phyloP scores from a whole-genome alignment of 2,113 vertebrate genomes.

The Strix uralensis region DNA sequence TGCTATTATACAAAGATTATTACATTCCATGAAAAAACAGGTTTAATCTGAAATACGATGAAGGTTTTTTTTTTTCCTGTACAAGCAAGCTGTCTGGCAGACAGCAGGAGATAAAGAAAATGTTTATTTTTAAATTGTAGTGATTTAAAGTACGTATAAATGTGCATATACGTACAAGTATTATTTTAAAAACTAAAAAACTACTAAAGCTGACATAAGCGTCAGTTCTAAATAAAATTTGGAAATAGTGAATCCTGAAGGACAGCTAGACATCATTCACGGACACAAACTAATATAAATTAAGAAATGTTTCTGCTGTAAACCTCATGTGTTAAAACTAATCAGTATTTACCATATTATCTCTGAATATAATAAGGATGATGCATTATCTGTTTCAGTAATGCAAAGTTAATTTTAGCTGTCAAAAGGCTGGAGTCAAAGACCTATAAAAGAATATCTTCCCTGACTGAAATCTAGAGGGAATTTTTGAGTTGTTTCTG shows the following conservation, averaged over 20 bases:
- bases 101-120: not conserved
- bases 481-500: slow-evolving; percentile 29
- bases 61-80: not conserved
- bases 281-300: not conserved
- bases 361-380: not conserved
- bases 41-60: not conserved
- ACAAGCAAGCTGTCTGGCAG: not conserved
- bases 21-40: not conserved
- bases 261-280: not conserved
- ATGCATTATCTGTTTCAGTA: slow-evolving; percentile 13
- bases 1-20: not conserved
- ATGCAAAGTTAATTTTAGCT: slow-evolving; percentile 42
- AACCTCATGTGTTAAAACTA: not conserved
- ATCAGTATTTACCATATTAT: slow-evolving; percentile 14
- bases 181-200: not conserved
- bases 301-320: not conserved
- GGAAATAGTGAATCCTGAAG: not conserved
- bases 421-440: slow-evolving; percentile 33
- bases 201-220: not conserved
- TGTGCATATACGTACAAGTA: not conserved
- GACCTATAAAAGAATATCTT: slow-evolving; percentile 28
- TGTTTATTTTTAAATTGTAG: not conserved
- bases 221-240: not conserved
- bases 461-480: slow-evolving; percentile 17
- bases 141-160: not conserved